A percentile compares a stretch with the other conserved stretches of the same genome.
Conservation (phyloP, 92 coral and sea anemone genomes). For the Epizoanthus rinbou region DNA sequence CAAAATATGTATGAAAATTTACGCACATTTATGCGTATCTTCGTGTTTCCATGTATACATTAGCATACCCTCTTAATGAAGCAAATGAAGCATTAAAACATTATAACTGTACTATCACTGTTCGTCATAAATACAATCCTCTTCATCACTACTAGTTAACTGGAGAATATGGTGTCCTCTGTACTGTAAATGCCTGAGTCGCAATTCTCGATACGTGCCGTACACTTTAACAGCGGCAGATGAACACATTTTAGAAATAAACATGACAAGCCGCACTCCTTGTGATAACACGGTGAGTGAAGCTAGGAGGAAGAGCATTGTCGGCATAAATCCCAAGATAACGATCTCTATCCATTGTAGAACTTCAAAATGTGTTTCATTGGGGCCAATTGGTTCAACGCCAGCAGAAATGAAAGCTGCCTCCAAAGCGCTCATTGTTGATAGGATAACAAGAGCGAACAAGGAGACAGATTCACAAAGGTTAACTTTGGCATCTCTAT, state of each 20-base stretch:
- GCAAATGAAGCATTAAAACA: no score
- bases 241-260: background rate
- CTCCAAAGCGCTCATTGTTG: background rate
- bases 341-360: slow-evolving; percentile 42
- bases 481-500: background rate
- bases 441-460: no score
- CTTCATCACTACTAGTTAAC: background rate
- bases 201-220: background rate
- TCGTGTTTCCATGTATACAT: no score
- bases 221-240: background rate
- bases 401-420: slow-evolving; percentile 30
- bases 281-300: slow-evolving; percentile 34
- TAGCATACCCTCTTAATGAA: no score
- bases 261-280: background rate
- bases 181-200: background rate
- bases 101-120: background rate
- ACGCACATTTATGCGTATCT: no score
- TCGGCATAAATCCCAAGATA: slow-evolving; percentile 32
- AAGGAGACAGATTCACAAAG: no score
- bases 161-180: background rate
- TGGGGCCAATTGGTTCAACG: slow-evolving; percentile 38
- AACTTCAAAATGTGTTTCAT: background rate
- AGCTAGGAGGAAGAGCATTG: background rate
- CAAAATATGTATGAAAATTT: no score
- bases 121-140: background rate